Conservation (phyloP, 2,113 vertebrate species). For the Saguinus imperator region DNA sequence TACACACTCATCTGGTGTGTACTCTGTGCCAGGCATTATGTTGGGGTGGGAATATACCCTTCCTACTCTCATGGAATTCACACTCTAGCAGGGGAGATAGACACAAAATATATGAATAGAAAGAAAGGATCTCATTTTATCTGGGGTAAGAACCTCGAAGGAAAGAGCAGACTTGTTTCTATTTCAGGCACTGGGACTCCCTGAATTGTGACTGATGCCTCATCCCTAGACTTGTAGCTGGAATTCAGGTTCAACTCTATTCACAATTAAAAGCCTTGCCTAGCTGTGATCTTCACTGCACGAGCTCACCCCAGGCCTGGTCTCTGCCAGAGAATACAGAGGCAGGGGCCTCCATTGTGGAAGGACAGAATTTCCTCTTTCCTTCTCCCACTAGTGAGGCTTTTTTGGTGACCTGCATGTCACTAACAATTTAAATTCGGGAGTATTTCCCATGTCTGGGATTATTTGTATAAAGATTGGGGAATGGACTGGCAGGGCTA, state of each 20-base stretch:
- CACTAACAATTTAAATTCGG: not conserved
- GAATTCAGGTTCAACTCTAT: not conserved
- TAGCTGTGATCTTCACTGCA: not conserved
- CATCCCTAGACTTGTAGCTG: not conserved
- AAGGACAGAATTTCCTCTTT: not conserved
- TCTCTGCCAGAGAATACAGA: not conserved
- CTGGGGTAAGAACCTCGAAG: not conserved
- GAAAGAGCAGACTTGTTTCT: constrained; percentile 20
- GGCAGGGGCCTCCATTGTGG: not conserved
- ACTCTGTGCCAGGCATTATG: not conserved
- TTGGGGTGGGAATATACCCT: not conserved
- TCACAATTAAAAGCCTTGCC: not conserved
- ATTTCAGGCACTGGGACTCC: not conserved
- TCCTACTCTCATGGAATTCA: not conserved
- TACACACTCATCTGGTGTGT: not conserved
- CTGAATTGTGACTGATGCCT: not conserved
- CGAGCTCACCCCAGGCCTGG: not conserved
- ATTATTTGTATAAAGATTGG: not conserved
- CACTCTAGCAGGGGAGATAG: not conserved
- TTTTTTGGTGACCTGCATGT: not conserved
- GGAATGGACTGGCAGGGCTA: not conserved
- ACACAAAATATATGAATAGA: not conserved
- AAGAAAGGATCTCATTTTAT: not conserved
- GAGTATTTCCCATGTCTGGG: not conserved
- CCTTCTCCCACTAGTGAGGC: not conserved